These are phyloP conservation scores for Melanotaenia maccullochi DNA, from an alignment of 2,797 vertebrate species.

Conservation along the genomic window DNA sequence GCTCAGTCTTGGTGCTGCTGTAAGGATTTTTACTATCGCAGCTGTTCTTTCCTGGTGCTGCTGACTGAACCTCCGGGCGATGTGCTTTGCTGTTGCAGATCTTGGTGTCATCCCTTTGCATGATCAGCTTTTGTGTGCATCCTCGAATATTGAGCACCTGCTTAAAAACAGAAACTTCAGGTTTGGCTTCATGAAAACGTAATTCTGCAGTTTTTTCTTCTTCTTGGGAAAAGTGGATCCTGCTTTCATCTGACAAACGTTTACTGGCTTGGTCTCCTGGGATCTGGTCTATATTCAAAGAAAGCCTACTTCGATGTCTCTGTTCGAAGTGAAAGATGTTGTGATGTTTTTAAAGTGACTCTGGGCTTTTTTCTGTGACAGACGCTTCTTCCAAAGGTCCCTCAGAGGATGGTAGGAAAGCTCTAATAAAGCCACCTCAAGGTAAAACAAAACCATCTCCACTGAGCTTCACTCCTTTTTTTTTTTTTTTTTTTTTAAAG, in stretches of 20 bases:
- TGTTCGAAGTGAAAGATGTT: slow-evolving; percentile 29
- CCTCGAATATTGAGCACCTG: background rate
- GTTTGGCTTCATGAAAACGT: background rate
- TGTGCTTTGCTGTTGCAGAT: background rate
- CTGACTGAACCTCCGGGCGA: background rate
- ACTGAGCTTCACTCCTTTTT: background rate
- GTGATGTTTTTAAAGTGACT: slow-evolving; percentile 32
- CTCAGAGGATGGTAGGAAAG: slow-evolving; percentile 73
- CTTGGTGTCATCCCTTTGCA: too few relatives aligned
- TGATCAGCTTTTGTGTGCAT: background rate
- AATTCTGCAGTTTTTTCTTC: slow-evolving; percentile 3
- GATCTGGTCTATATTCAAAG: slow-evolving; percentile 55
- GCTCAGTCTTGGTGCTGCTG: slow-evolving; percentile 24
- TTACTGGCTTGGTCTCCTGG: slow-evolving; percentile 49
- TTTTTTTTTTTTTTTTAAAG: slow-evolving; percentile 1
- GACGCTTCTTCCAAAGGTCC: slow-evolving; percentile 59
- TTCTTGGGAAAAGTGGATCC: background rate
- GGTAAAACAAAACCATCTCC: slow-evolving; percentile 64
- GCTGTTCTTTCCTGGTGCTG: background rate
- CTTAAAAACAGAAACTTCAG: background rate
- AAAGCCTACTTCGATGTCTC: slow-evolving; percentile 23
- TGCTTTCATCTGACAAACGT: slow-evolving; percentile 8
- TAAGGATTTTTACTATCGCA: slow-evolving; percentile 25
- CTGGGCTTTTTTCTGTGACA: slow-evolving; percentile 71
- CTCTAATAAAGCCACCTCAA: slow-evolving; percentile 53